phyloP scores from a whole-genome alignment of 2,888 invertebrate species.

The Dolichopus griseipennis region DNA sequence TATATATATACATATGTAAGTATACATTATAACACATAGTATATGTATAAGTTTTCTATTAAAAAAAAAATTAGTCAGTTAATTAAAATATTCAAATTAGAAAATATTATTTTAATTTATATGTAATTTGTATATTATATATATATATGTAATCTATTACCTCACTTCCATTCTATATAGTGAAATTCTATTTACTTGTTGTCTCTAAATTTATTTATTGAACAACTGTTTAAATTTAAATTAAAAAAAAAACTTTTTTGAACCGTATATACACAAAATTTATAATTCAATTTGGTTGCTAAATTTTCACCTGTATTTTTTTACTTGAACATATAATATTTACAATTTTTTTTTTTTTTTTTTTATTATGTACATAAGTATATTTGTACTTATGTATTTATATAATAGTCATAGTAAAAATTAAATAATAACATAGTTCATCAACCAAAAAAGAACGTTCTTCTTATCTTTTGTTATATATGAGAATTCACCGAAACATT shows the following conservation, averaged over 20 bases:
- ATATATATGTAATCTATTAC: neutral
- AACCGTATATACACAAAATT: neutral
- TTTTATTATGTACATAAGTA: no score
- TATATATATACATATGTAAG: no score
- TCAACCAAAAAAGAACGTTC: neutral
- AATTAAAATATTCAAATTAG: no score
- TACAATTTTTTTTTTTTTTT: neutral
- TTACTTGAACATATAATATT: neutral
- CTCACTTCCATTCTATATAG: conserved; percentile 6
- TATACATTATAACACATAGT: no score
- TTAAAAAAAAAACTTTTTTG: no score
- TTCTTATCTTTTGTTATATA: neutral
- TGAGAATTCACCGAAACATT: neutral
- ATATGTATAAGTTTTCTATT: no score
- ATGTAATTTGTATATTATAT: no score
- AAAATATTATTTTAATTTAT: no score
- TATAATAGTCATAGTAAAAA: neutral
- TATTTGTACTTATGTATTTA: no score
- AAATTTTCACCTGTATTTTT: neutral
- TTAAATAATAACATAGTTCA: neutral
- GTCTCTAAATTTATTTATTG: neutral
- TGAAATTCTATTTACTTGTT: neutral
- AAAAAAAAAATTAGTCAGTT: no score
- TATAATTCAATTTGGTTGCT: neutral
- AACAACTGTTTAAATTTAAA: neutral